Evolutionary conservation across 2,888 invertebrate genomes (phyloP), one percentile per base, ranked within the genome.

Genomic region (Sinopyrophorus schimmeli): DNA sequence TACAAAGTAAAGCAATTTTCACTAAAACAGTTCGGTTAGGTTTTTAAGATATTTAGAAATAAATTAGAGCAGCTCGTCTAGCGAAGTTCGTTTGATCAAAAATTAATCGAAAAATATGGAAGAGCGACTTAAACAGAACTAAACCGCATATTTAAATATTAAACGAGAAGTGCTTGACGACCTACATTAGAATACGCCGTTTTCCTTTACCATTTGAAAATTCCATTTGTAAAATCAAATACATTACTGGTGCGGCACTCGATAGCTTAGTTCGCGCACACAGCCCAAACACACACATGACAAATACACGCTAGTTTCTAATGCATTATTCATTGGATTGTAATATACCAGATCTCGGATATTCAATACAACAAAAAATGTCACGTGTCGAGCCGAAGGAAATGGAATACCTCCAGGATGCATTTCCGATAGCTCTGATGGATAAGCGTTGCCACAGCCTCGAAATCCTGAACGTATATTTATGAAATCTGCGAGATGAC

Each of bases 381-480:
- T 61, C 58, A 59, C 57, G 50, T 59, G 57, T 59, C 53, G 57
- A 35, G 57, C 52, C 44, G 50, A 54, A 48, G 54, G 60, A 62
- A 62, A 62, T 62, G 60, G 61, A 62, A 62, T 57, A 57, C 58
- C 60, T 59, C 50, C 49, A 51, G 58, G 54, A 61, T 59, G 57
- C 61, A 53, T 56, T 61, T 59, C 57, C 58, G 56, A 55, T 52
- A 27, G 37, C 46, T n/a, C n/a, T 54, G 53, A 56, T 55, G 51
- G 54, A 58, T 52, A 37, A 48, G 43, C 47, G 48, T 37, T 42
- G 44, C 44, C 47, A 44, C 43, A 42, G 43, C 32, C 20, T 41
- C 28, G 18, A 35, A 34, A 49, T 42, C 20, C 38, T 26, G 31
- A 39, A 39, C 49, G 38, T 43, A 37, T 48, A 48, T 38, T 42